Percentiles rank a stretch among this genome's conserved stretches.
Evolutionary conservation across 2,888 invertebrate genomes (phyloP).

Genomic region (Watsonalla binaria): DNA sequence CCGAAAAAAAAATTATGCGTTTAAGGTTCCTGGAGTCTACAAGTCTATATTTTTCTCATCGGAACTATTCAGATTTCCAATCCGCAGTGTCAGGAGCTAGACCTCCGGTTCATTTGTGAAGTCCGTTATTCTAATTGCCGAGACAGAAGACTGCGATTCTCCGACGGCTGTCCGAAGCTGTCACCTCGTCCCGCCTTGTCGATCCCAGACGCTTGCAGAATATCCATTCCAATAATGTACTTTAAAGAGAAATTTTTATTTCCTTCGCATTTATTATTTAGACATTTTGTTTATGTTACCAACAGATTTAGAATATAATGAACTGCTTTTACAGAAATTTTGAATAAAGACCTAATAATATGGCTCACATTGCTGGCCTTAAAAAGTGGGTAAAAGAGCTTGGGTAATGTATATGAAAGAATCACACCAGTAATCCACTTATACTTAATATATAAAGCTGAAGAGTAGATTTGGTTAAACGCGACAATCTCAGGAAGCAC

Average conservation of each 20-base stretch:
- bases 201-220: slow-evolving; percentile 42
- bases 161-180: slow-evolving; percentile 36
- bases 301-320: too few species aligned
- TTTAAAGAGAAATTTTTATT: slow-evolving; percentile 18
- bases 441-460: too few species aligned
- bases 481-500: too few species aligned
- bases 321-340: too few species aligned
- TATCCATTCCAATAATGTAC: slow-evolving; percentile 46
- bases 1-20: too few species aligned
- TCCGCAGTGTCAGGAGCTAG: slow-evolving; percentile 22
- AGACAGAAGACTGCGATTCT: slow-evolving; percentile 51
- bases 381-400: too few species aligned
- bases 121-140: slow-evolving; percentile 65
- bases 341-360: too few species aligned
- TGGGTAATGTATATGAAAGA: too few species aligned
- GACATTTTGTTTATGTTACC: too few species aligned
- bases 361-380: too few species aligned
- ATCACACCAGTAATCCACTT: too few species aligned
- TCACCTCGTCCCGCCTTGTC: slow-evolving; percentile 24
- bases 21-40: not conserved
- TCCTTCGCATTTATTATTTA: not conserved
- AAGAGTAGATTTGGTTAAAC: too few species aligned
- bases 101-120: slow-evolving; percentile 30
- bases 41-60: not conserved
- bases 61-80: slow-evolving; percentile 12